Percentiles rank a stretch among this genome's conserved stretches.
These are phyloP conservation scores for Acrocyrtus sp. DNA, from an alignment of 2,888 invertebrate genomes.

Conservation along the genomic window DNA sequence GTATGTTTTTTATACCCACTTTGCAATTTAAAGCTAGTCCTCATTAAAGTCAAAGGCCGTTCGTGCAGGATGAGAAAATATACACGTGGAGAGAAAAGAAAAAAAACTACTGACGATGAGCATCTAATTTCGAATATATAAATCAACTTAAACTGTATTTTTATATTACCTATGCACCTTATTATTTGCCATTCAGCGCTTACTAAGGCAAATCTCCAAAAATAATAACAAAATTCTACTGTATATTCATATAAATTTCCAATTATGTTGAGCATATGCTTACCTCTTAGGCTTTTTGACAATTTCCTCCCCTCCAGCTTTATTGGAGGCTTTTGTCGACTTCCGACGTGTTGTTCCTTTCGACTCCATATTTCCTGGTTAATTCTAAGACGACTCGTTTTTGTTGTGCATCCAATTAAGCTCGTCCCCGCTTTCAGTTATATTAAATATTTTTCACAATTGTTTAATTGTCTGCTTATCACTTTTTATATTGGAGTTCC, in stretches of 20 bases:
- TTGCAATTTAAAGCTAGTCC: no score
- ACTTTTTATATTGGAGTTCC: background rate
- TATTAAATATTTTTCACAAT: background rate
- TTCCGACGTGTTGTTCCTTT: no score
- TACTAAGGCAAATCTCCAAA: background rate
- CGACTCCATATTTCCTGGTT: slow-evolving; percentile 2
- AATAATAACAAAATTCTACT: background rate
- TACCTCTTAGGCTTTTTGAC: slow-evolving; percentile 30
- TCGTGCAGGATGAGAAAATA: no score
- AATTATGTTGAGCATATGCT: background rate
- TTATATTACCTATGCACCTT: background rate
- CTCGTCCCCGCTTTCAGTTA: background rate
- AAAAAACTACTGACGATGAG: background rate
- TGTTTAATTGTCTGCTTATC: background rate
- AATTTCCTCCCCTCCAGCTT: background rate
- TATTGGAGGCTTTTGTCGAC: background rate
- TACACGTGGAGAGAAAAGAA: background rate
- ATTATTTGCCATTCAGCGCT: background rate
- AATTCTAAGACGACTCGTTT: background rate
- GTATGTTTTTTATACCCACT: no score
- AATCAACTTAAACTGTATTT: background rate
- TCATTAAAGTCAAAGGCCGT: no score
- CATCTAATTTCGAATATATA: background rate
- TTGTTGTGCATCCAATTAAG: background rate
- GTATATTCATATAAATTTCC: no score